Evolutionary conservation across 1,140 invertebrate species (phyloP), one percentile per base, ranked within the genome.

Genomic region (Bicyclus anynana): DNA sequence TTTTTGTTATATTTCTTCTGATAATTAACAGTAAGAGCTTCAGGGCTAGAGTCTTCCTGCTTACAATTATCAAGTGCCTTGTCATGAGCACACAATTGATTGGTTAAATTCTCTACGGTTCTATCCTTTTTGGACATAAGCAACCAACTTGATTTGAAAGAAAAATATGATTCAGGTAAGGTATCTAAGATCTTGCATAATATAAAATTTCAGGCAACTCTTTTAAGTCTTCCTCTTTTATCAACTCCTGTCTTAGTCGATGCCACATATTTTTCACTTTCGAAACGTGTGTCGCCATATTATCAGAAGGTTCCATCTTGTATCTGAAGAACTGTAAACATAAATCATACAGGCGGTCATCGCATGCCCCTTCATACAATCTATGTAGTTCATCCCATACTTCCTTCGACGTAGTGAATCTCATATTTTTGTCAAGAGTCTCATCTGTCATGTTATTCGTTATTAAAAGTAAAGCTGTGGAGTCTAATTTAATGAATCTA

Each of bases 161-260:
- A 27, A 21, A 50, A 49, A 33, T 57, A 57, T 40, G 20, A 20
- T 42, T 38, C 14, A 4, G 54, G 54, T 16, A 57, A 27, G 12
- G 46, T 57, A 23, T 40, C 46, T 6, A 57, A 42, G 6, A 57
- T 57, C 23, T 57, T 57, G 18, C 47, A 57, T 12, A 57, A 49
- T 1, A 57, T 9, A 2, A 57, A 13, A 57, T 27, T 18, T 57
- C 54, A 14, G 54, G 47, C 7, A 49, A n/a, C n/a, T 54, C 42
- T 4, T 46, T 54, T 16, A 18, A 5, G 12, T 1, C n/a, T 18
- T 50, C 27, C 9, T 13, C 44, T n/a, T 27, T 47, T 27, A 47
- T 29, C 10, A 29, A 29, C 26, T 29, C 26, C 10, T 29, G 26
- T 10, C 26, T 29, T 29, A 29, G 26, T 29, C 26, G 26, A 29